phyloP scores from a whole-genome alignment of 2,797 vertebrate genomes.

The Botia almorhae region DNA sequence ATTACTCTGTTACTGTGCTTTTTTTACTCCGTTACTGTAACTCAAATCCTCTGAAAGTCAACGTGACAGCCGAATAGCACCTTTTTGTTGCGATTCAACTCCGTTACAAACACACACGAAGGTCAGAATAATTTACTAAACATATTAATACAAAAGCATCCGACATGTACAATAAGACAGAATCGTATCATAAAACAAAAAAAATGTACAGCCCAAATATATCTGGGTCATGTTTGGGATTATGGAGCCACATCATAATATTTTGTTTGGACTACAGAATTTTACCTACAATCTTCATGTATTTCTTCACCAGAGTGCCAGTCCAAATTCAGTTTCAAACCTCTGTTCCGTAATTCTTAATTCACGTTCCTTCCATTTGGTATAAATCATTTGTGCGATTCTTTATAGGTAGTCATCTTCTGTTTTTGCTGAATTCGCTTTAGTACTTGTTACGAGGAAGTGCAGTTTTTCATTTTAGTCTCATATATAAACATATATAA shows the following conservation, averaged over 20 bases:
- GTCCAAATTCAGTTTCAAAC: neutral
- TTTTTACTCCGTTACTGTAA: neutral
- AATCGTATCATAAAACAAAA: slow-evolving; percentile 53
- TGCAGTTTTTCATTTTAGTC: slow-evolving; percentile 33
- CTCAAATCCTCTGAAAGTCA: slow-evolving; percentile 41
- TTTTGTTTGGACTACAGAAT: slow-evolving; percentile 16
- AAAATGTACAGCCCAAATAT: slow-evolving; percentile 46
- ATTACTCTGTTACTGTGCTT: slow-evolving; percentile 26
- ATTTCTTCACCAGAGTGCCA: neutral
- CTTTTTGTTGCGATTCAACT: slow-evolving; percentile 44
- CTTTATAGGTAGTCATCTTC: slow-evolving; percentile 51
- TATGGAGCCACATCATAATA: slow-evolving; percentile 20
- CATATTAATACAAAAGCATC: slow-evolving; percentile 62
- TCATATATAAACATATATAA: neutral
- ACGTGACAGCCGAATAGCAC: slow-evolving; percentile 51
- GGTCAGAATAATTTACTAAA: slow-evolving; percentile 61
- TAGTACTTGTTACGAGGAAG: slow-evolving; percentile 26
- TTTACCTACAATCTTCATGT: neutral
- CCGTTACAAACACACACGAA: slow-evolving; percentile 35
- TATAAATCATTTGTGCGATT: slow-evolving; percentile 44
- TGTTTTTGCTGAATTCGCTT: slow-evolving; percentile 21
- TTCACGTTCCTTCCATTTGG: slow-evolving; percentile 7
- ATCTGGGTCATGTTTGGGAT: slow-evolving; percentile 38
- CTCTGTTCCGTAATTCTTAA: neutral
- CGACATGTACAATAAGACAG: slow-evolving; percentile 61